Conservation (phyloP, 2,797 vertebrate genomes). For the Fundulus diaphanus region DNA sequence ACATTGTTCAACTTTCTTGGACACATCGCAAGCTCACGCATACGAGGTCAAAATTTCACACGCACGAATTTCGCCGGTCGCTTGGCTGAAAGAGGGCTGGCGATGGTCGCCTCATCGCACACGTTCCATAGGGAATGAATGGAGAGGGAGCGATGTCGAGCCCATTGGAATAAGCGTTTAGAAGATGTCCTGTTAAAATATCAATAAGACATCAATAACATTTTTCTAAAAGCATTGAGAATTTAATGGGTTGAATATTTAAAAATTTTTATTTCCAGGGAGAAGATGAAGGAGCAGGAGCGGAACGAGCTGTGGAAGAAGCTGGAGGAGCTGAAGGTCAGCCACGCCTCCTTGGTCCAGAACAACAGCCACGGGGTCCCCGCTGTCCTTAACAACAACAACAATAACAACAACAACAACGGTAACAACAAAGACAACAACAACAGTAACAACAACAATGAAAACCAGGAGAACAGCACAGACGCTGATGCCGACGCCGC, state of each 20-base stretch:
- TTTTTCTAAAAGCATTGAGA: background rate
- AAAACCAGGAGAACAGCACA: conserved; percentile 39
- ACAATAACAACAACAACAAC: conserved; percentile 77
- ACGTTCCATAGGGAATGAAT: no score
- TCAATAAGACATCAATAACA: no score
- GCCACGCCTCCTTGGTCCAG: conserved; percentile 81
- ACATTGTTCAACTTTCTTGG: no score
- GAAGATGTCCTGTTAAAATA: no score
- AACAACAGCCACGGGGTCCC: conserved; percentile 85
- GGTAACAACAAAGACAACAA: conserved; percentile 55
- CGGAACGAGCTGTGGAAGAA: conserved; percentile 96
- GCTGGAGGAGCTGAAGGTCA: conserved; percentile 89
- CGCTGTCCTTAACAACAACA: conserved; percentile 69
- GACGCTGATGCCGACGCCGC: conserved; percentile 10
- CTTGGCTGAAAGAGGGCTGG: no score
- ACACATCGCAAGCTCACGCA: no score
- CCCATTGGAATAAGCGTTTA: no score
- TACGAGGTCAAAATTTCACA: no score
- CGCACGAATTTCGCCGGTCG: no score
- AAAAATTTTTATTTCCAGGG: conserved; percentile 75
- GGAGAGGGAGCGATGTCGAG: no score
- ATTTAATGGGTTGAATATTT: background rate
- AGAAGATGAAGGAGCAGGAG: conserved; percentile 97
- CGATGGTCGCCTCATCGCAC: no score
- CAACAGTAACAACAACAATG: conserved; percentile 64